These are phyloP conservation scores for Paracanthobrama guichenoti DNA, from an alignment of 2,113 vertebrate genomes.

Conservation along the genomic window DNA sequence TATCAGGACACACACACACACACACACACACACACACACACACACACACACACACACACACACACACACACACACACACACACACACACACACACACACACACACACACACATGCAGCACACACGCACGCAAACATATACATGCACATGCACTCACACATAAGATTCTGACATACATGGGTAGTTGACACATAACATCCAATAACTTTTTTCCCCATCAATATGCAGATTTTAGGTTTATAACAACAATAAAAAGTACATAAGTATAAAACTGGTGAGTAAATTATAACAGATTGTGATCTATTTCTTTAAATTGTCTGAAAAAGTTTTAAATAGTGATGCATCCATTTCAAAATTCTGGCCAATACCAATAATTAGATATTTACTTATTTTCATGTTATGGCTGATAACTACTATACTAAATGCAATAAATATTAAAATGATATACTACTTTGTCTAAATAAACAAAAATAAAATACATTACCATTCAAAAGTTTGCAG, in stretches of 20 bases:
- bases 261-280: background rate
- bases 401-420: background rate
- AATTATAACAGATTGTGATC: background rate
- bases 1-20: too few relatives aligned
- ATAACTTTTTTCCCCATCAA: background rate
- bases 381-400: background rate
- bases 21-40: too few relatives aligned
- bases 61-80: too few relatives aligned
- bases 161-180: constrained; percentile 9
- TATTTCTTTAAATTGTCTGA: background rate
- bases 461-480: background rate
- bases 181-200: background rate
- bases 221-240: background rate
- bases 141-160: constrained; percentile 8
- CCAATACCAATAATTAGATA: background rate
- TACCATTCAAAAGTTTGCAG: too few relatives aligned
- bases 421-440: background rate
- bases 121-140: background rate
- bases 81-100: too few relatives aligned
- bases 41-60: too few relatives aligned
- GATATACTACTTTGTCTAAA: background rate
- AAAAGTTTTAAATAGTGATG: background rate
- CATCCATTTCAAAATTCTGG: background rate
- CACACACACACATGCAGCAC: background rate
- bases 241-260: background rate